Evolutionary conservation across 2,888 invertebrate genomes (phyloP), one percentile per base, ranked within the genome.

Genomic region (Troides aeacus): DNA sequence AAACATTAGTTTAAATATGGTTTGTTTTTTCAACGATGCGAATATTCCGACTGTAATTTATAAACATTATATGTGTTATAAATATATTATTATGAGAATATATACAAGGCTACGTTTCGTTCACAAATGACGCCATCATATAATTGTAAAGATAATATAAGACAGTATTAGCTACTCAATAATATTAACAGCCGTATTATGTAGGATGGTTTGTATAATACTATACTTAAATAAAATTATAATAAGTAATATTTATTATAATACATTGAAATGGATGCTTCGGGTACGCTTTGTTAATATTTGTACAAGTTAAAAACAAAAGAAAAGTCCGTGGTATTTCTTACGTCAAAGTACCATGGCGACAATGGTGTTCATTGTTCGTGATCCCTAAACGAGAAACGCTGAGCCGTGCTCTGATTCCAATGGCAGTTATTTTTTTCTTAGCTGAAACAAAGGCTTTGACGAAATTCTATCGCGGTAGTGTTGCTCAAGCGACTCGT

Each of bases 401-500:
- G n/a, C 23, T 8, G 30, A 56, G 46, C 61, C 63, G 42, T 42
- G 67, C 61, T 70, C 56, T 61, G 67, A 59, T 66, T 70, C 15
- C 53, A 62, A 24, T 64, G 71, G 59, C 62, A 60, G 62, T 64
- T 70, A 71, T 74, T 71, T 56, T 61, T 68, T 71, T 65, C 39
- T 65, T 42, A 56, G 59, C 56, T 81, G 79, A 82, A 82, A 84
- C 84, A 86, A 84, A 83, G 84, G 77, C 78, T 78, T 85, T 83
- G 79, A 77, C 76, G 83, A 84, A 85, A 86, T 78, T 75, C 80
- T 84, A 84, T 84, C 86, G 82, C 78, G 74, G 76, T 72, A 72
- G 66, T 53, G 75, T 89, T 89, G 82, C 87, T 73, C 77, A 87
- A 88, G 79, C 80, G 73, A 74, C 77, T 79, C 80, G 84, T 82